Base-by-base conservation (phyloP, 1,140 invertebrate genomes). In the Drosophila melanica region DNA sequence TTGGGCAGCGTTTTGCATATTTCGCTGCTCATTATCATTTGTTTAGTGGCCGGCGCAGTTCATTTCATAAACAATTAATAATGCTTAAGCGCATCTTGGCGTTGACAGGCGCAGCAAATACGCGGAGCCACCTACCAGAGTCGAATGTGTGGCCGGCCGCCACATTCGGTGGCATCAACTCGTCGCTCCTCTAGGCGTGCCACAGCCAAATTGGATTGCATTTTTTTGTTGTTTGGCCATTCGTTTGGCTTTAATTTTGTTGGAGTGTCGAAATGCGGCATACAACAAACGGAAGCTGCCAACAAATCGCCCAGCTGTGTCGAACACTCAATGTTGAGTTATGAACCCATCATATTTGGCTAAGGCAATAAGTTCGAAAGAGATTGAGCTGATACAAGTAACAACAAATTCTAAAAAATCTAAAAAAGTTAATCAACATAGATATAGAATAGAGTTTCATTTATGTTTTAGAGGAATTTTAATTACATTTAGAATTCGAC, bases 1-100 rank as follows among this genome's bases (percentile, higher is more conserved):
- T 69, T 69, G 44, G 66, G 51, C 71, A 69, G 44, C 58, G 75
- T 81, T 70, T 77, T 76, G 82, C 82, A 87, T 87, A 85, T 85
- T 85, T 81, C 77, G 64, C 79, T 77, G 84, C 82, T 86, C 79
- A 87, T 86, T 86, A 86, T 86, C 82, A 89, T 87, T 75, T 75
- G 72, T 70, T 75, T 75, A 71, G 72, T 71, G 66, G 66, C 54
- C 72, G 71, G 66, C 80, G 82, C 80, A 86, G 82, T 87, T 86
- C 82, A 87, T 82, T 82, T 86, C 82, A 66, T 79, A 86, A 86
- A 79, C 82, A 79, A 86, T 86, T 86, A 86, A 86, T 86, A 86
- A 87, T 82, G 82, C 82, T 86, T 86, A 86, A 86, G 82, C 84
- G 82, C 82, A 87, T 79, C 82, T 86, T 87, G 82, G 82, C 72